Evolutionary conservation across 1,140 invertebrate species (phyloP), one percentile per base, ranked within the genome.

Genomic region (Bombyx mori): DNA sequence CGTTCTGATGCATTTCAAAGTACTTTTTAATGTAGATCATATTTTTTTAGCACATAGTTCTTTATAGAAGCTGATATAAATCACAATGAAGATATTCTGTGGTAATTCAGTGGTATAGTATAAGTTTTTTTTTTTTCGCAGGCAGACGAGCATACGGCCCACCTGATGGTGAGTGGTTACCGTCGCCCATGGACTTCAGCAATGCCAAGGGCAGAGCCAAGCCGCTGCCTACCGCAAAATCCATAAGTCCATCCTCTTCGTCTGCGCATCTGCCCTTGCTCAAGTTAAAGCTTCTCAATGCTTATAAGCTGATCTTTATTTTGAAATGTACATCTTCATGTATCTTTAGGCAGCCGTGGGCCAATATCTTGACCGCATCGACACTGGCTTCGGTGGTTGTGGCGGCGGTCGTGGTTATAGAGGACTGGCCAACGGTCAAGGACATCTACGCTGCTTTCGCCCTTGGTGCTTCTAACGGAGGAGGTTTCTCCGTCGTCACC

Each of bases 401-500:
- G 10, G 49, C 9, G 2, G 49, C 10, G 22, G 51, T 5, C 22
- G 1, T 18, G 12, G 12, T 18, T 18, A 18, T 18, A 18, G 12
- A 18, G 12, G 12, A 0, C 12, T 18, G 12, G 12, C 12, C 12
- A 18, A 18, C 12, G 12, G 12, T 18, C 12, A 18, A 18, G 12
- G 12, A 18, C 12, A 18, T 18, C 12, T 18, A 1, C 12, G 12
- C 12, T 18, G 12, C 12, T 18, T 18, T 18, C 12, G 12, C 12
- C 12, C 12, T 18, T 18, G 12, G 12, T 18, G 12, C 12, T 18
- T 18, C 12, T 18, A 18, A 18, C 12, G 12, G 12, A 18, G 12
- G 1, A 18, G 12, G 12, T 18, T 18, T 75, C 45, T 47, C 52
- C 3, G 65, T 75, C 0, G 58, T 59, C 44, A 73, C 69, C 43